A percentile compares a stretch with the other conserved stretches of the same genome.
Conservation (phyloP, 2,797 vertebrate genomes). For the Sebastolobus altivelis region DNA sequence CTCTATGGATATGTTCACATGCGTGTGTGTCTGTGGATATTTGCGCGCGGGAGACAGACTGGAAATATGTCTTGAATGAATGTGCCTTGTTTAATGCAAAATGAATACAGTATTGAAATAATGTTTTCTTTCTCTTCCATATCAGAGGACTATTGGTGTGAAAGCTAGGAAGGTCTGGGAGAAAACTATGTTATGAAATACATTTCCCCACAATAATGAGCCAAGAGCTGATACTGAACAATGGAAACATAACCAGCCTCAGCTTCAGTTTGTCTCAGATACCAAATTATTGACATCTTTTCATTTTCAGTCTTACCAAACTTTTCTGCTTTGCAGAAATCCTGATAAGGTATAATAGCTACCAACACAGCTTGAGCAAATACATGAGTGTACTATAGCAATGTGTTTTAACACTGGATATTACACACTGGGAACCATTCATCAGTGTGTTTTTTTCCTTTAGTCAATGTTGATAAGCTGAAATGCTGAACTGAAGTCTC, state of each 20-base stretch:
- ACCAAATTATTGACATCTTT: slow-evolving; percentile 64
- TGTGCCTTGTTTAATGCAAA: slow-evolving; percentile 74
- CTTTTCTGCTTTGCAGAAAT: slow-evolving; percentile 62
- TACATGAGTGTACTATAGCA: neutral
- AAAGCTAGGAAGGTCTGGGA: slow-evolving; percentile 59
- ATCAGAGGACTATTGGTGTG: slow-evolving; percentile 72
- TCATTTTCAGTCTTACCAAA: slow-evolving; percentile 60
- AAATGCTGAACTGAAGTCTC: slow-evolving; percentile 23
- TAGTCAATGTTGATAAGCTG: slow-evolving; percentile 28
- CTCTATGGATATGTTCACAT: slow-evolving; percentile 81
- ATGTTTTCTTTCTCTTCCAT: slow-evolving; percentile 58
- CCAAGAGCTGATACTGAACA: slow-evolving; percentile 73
- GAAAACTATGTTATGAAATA: slow-evolving; percentile 70
- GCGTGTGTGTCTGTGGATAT: slow-evolving; percentile 66
- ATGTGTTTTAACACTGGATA: slow-evolving; percentile 29
- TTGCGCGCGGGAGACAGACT: slow-evolving; percentile 57
- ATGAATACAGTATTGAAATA: slow-evolving; percentile 76
- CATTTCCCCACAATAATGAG: slow-evolving; percentile 70
- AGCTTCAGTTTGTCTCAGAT: slow-evolving; percentile 61
- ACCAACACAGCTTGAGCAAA: slow-evolving; percentile 22
- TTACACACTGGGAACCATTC: slow-evolving; percentile 19
- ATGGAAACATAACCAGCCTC: slow-evolving; percentile 63
- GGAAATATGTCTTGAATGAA: slow-evolving; percentile 74
- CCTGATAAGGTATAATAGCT: slow-evolving; percentile 59
- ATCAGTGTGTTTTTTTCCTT: slow-evolving; percentile 1